A percentile compares a stretch with the other conserved stretches of the same genome.
Evolutionary conservation across 2,113 vertebrate species (phyloP).

Genomic region (Prietella phreatophila): DNA sequence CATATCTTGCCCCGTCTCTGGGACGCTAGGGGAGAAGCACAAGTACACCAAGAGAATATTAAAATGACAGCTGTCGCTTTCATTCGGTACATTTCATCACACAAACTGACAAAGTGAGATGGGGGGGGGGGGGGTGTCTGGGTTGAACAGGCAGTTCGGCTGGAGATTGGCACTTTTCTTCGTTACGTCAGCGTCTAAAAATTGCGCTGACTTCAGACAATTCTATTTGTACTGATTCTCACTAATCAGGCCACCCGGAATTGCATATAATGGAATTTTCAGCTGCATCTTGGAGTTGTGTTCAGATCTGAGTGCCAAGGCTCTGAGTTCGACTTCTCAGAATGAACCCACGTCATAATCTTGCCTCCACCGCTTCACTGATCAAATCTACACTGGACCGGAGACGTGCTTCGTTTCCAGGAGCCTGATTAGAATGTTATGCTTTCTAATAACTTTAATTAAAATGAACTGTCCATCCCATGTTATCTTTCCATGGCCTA

Average conservation of each 20-base stretch:
- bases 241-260: not conserved
- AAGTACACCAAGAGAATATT: conserved; percentile 1
- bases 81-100: conserved; percentile 19
- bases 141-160: not conserved
- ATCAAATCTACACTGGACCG: conserved; percentile 28
- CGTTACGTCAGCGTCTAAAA: not conserved
- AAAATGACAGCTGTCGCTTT: conserved; percentile 45
- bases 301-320: not conserved
- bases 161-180: not conserved
- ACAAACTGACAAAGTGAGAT: conserved; percentile 31
- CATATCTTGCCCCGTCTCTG: conserved; percentile 4
- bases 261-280: conserved; percentile 1
- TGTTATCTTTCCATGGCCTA: not conserved
- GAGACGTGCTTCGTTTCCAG: conserved; percentile 21
- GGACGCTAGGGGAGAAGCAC: not conserved
- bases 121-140: not conserved
- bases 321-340: not conserved
- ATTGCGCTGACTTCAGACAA: conserved; percentile 1
- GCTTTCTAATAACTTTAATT: conserved; percentile 20
- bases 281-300: not conserved
- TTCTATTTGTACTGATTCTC: conserved; percentile 3
- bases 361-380: not conserved
- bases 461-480: not conserved
- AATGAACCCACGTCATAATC: not conserved
- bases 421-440: conserved; percentile 10